phyloP scores from a whole-genome alignment of 2,797 vertebrate species.

The Gorsachius magnificus region DNA sequence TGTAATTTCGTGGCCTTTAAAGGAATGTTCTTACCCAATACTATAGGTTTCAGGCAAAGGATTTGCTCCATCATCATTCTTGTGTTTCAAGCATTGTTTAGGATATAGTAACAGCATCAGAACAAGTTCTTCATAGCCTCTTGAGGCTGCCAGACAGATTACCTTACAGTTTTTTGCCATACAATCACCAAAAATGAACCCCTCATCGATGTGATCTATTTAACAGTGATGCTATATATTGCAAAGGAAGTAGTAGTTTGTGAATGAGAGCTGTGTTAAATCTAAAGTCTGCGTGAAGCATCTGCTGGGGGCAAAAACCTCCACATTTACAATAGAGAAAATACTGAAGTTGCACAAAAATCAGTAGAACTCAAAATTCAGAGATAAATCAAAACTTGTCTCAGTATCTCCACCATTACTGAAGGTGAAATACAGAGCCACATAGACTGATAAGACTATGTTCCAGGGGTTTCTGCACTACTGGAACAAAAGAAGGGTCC shows the following conservation, averaged over 20 bases:
- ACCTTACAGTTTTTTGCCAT: background rate
- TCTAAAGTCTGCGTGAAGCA: background rate
- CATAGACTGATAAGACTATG: background rate
- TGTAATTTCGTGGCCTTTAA: background rate
- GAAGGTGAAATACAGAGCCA: background rate
- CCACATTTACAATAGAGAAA: background rate
- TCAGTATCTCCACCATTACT: background rate
- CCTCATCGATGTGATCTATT: background rate
- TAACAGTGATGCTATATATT: background rate
- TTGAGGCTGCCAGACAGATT: background rate
- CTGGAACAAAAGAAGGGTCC: background rate
- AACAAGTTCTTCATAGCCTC: background rate
- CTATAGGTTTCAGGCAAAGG: background rate
- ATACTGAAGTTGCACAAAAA: background rate
- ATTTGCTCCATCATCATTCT: background rate
- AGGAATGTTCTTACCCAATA: background rate
- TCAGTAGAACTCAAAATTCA: background rate
- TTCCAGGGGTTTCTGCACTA: background rate
- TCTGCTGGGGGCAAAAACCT: background rate
- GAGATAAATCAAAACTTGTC: background rate
- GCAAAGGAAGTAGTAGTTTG: background rate
- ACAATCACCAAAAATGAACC: background rate
- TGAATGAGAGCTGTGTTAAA: background rate
- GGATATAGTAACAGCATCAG: background rate
- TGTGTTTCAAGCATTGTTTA: background rate